Evolutionary conservation across 1,140 invertebrate genomes (phyloP).

Genomic region (Zelostemma sp.): DNA sequence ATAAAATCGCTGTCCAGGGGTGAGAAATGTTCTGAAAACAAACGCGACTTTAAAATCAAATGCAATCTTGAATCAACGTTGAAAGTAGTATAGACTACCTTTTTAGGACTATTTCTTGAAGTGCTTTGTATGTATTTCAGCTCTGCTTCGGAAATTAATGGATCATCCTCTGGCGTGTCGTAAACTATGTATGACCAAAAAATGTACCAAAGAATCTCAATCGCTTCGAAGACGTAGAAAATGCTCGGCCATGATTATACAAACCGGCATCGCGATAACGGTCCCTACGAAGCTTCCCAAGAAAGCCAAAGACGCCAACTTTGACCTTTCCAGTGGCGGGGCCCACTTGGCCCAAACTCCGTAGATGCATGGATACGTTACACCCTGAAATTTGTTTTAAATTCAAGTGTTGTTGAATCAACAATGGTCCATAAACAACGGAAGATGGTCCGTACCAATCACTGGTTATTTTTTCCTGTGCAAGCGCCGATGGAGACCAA

Average conservation of each 20-base stretch:
- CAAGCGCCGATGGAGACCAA: conserved; percentile 80
- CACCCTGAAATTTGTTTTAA: too few species aligned
- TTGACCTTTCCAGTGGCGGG: conserved; percentile 85
- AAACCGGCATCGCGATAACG: conserved; percentile 83
- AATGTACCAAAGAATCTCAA: conserved; percentile 80
- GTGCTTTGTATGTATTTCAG: conserved; percentile 76
- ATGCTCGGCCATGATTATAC: conserved; percentile 82
- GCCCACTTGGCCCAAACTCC: conserved; percentile 91
- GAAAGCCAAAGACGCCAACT: conserved; percentile 83
- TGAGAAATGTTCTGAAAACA: conserved; percentile 71
- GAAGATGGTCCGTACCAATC: conserved; percentile 87
- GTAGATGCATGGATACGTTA: conserved; percentile 91
- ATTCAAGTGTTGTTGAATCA: too few species aligned
- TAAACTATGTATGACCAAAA: conserved; percentile 80
- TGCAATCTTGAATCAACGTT: too few species aligned
- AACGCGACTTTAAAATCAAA: too few species aligned
- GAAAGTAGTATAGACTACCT: too few species aligned
- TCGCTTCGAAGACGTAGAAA: conserved; percentile 88
- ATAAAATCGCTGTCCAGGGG: conserved; percentile 86
- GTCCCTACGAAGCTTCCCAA: conserved; percentile 88
- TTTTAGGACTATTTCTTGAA: too few species aligned
- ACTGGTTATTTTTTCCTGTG: conserved; percentile 82
- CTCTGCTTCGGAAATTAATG: conserved; percentile 80
- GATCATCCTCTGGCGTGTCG: conserved; percentile 83
- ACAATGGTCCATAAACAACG: too few species aligned